Evolutionary conservation across 1,140 invertebrate species (phyloP), one percentile per base, ranked within the genome.

Genomic region (Ptiloglossa arizonensis): DNA sequence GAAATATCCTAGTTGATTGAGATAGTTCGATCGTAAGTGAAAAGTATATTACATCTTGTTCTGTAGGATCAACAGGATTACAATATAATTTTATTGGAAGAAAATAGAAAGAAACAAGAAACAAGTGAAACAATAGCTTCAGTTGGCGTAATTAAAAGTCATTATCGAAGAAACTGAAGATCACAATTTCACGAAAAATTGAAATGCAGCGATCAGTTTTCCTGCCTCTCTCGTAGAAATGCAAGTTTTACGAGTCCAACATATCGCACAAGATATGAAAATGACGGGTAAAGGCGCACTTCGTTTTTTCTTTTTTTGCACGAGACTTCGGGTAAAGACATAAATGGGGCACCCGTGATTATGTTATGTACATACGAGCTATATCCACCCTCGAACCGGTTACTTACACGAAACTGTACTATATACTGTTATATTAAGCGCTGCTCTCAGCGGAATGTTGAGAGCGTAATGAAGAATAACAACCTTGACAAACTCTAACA

Each of bases 401-500:
- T 38, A 74, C 60, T 80, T 72, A 72, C 52, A 48, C 24, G 22
- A 69, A 69, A 82, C 70, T 48, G 54, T 67, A 74, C 1, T 56
- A 44, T 66, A 41, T 50, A 56, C 46, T 70, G 64, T 74, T 76
- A 74, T 57, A 83, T 85, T 91, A 92, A 87, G 87, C 87, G 73
- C 87, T 92, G 67, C 85, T 91, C 54, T 93, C 92, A 19, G 80
- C 80, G 22, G 89, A 90, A 67, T 86, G 79, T 60, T 92, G 92
- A n/a, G 89, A 88, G 38, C 90, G 89, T 60, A 94, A 86, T 50
- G 92, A 90, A 24, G 92, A 92, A 87, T 96, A 96, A 90, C 98
- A 98, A 46, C 95, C 94, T 90, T 97, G 96, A 92, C 98, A 98
- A 13, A 98, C 98, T 84, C 97, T 94, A 22, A 98, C 97, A 22